These are phyloP conservation scores for Limnephilus auricula DNA, from an alignment of 2,888 invertebrate genomes.

Conservation along the genomic window DNA sequence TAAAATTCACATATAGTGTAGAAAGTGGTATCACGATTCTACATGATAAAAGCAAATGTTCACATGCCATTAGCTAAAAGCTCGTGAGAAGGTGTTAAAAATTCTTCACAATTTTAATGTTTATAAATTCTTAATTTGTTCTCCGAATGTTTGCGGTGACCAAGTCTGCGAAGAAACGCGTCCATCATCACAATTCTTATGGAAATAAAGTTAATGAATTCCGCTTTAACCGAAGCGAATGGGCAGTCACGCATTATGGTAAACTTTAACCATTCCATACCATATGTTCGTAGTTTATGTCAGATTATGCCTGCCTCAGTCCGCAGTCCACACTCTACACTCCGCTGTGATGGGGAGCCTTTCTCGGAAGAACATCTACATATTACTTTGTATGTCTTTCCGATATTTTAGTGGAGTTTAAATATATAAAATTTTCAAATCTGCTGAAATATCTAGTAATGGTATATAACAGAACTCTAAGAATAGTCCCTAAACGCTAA, in stretches of 20 bases:
- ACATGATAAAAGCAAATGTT: not conserved
- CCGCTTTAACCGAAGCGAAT: slow-evolving; percentile 54
- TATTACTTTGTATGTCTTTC: not conserved
- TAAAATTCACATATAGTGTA: not conserved
- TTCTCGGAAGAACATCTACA: slow-evolving; percentile 16
- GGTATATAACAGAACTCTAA: not conserved
- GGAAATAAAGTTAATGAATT: slow-evolving; percentile 58
- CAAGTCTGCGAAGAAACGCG: slow-evolving; percentile 24
- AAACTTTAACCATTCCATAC: slow-evolving; percentile 45
- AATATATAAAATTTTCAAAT: not conserved
- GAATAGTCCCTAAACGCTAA: not conserved
- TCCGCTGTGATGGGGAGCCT: slow-evolving; percentile 40
- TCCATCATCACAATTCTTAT: slow-evolving; percentile 32
- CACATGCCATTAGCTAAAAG: not conserved
- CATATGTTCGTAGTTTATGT: slow-evolving; percentile 42
- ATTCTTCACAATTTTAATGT: not conserved
- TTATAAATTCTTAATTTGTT: slow-evolving; percentile 32
- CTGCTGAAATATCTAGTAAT: not conserved
- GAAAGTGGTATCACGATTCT: not conserved
- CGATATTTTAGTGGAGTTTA: not conserved
- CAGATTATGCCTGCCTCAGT: slow-evolving; percentile 31
- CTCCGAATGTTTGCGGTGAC: slow-evolving; percentile 14
- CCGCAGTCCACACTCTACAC: not conserved
- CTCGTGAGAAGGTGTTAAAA: slow-evolving; percentile 23
- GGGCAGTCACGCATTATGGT: slow-evolving; percentile 60